Conservation (phyloP, 23 tunicate species). For the Styela plicata region DNA sequence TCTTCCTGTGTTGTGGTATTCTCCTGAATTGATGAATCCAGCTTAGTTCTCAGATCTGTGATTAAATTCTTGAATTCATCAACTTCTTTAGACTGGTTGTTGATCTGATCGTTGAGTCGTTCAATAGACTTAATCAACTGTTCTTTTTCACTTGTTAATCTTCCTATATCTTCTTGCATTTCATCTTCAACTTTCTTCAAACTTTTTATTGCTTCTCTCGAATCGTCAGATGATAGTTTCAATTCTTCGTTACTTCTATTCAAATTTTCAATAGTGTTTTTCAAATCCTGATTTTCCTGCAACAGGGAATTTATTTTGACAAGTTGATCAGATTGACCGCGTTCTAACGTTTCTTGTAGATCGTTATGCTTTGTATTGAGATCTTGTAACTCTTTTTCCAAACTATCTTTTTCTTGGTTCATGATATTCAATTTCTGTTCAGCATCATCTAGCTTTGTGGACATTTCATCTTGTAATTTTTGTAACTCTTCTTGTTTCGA, state of each 20-base stretch:
- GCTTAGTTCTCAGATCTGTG: neutral
- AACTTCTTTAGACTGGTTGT: neutral
- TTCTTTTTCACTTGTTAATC: neutral
- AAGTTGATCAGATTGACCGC: neutral
- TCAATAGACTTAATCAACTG: neutral
- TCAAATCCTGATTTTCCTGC: neutral
- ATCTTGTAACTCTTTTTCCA: neutral
- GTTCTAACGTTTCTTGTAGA: neutral
- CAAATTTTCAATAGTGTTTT: neutral
- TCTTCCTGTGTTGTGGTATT: neutral
- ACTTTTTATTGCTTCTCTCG: neutral
- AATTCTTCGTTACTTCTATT: neutral
- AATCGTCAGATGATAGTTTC: neutral
- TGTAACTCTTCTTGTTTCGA: neutral
- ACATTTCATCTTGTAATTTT: neutral
- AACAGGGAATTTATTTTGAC: neutral
- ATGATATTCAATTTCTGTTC: neutral
- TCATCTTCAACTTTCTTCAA: neutral
- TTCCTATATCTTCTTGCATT: neutral
- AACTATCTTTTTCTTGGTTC: neutral
- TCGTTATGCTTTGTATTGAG: neutral
- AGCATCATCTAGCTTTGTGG: neutral
- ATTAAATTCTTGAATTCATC: neutral
- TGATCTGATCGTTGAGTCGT: neutral
- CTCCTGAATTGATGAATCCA: neutral